These are phyloP conservation scores for Sarotherodon lohbergeri DNA, from an alignment of 2,113 vertebrate species.

Conservation along the genomic window DNA sequence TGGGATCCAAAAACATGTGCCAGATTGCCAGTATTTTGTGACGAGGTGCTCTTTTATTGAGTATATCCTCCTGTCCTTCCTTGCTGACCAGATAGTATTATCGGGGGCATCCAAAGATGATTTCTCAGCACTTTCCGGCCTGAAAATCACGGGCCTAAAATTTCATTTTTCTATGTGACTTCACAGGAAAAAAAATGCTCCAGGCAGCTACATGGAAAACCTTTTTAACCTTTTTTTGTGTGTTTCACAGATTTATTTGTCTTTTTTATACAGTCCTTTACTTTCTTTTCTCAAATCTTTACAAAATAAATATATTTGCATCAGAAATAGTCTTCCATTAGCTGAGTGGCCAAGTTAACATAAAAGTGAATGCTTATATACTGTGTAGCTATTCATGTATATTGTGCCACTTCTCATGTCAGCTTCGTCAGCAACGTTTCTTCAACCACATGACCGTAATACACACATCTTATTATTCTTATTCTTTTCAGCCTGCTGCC, in stretches of 20 bases:
- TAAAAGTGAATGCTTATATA: slow-evolving; percentile 33
- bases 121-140: slow-evolving; percentile 78
- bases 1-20: slow-evolving; percentile 39
- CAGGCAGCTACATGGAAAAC: slow-evolving; percentile 69
- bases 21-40: slow-evolving; percentile 46
- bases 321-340: slow-evolving; percentile 52
- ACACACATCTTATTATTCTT: neutral
- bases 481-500: neutral
- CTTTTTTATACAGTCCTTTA: slow-evolving; percentile 47
- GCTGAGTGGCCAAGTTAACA: slow-evolving; percentile 15
- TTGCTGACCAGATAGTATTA: slow-evolving; percentile 55
- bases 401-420: slow-evolving; percentile 29
- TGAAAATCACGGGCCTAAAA: slow-evolving; percentile 57
- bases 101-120: slow-evolving; percentile 74
- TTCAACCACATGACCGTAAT: neutral
- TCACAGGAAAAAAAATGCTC: slow-evolving; percentile 59
- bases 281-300: slow-evolving; percentile 34
- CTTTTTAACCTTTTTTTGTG: slow-evolving; percentile 46
- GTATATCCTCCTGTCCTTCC: slow-evolving; percentile 28
- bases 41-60: slow-evolving; percentile 38
- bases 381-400: slow-evolving; percentile 27
- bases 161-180: slow-evolving; percentile 54
- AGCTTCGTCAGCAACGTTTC: slow-evolving; percentile 31
- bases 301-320: slow-evolving; percentile 27
- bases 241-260: slow-evolving; percentile 51